Percentiles rank a stretch among this genome's conserved stretches.
phyloP scores from a whole-genome alignment of 2,888 invertebrate genomes.

The Apoda limacodes region DNA sequence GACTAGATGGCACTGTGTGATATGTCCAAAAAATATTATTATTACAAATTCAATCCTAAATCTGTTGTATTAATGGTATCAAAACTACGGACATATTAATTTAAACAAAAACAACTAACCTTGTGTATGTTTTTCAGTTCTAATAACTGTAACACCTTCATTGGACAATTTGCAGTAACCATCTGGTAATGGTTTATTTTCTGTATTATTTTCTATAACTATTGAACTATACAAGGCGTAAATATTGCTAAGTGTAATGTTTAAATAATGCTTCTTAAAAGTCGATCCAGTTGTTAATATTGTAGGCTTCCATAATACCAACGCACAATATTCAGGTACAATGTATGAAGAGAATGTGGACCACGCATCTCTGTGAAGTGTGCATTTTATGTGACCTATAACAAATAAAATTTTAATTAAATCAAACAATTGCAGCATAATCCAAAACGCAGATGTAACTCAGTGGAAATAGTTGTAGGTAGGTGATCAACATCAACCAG shows the following conservation, averaged over 20 bases:
- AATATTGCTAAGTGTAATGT: slow-evolving; percentile 56
- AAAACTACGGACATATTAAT: neutral
- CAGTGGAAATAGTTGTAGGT: too few relatives aligned
- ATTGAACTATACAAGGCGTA: slow-evolving; percentile 49
- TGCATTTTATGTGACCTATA: slow-evolving; percentile 56
- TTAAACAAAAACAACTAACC: slow-evolving; percentile 26
- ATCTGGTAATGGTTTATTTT: slow-evolving; percentile 33
- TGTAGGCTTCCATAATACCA: slow-evolving; percentile 50
- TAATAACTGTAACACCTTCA: slow-evolving; percentile 46
- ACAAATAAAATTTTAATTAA: slow-evolving; percentile 15
- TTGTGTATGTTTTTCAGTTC: slow-evolving; percentile 28
- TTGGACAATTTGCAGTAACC: slow-evolving; percentile 35
- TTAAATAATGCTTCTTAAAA: slow-evolving; percentile 56
- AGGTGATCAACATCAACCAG: too few relatives aligned
- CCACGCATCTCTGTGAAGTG: slow-evolving; percentile 63
- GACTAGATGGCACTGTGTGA: too few relatives aligned
- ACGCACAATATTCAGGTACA: slow-evolving; percentile 47
- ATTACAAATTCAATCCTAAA: too few relatives aligned
- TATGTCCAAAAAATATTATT: too few relatives aligned
- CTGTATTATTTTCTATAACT: slow-evolving; percentile 27
- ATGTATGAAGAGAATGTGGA: slow-evolving; percentile 49
- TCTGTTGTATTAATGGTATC: too few relatives aligned
- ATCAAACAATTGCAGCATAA: neutral
- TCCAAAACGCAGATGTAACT: too few relatives aligned
- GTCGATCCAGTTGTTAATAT: slow-evolving; percentile 57